These are phyloP conservation scores for Coregonus clupeaformis DNA, from an alignment of 2,113 vertebrate species.

Conservation along the genomic window DNA sequence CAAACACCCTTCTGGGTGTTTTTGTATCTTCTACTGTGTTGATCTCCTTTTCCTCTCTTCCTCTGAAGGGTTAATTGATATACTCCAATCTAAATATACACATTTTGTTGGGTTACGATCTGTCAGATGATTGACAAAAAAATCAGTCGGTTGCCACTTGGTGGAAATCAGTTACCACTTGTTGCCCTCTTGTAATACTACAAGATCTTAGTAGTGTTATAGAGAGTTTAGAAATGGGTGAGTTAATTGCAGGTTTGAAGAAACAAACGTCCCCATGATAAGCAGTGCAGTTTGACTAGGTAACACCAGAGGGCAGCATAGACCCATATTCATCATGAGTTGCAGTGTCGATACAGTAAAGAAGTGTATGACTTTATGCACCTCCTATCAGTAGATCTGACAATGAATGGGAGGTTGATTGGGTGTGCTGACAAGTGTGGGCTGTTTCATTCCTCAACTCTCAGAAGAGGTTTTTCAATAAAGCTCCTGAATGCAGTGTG, in stretches of 20 bases:
- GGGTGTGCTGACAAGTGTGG: background rate
- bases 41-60: background rate
- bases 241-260: background rate
- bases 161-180: no score
- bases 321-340: slow-evolving; percentile 41
- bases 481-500: background rate
- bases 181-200: background rate
- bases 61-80: background rate
- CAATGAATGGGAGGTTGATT: background rate
- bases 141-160: no score
- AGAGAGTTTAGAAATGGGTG: background rate
- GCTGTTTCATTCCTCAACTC: slow-evolving; percentile 3
- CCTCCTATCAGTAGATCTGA: background rate
- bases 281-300: slow-evolving; percentile 23
- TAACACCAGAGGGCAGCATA: slow-evolving; percentile 71
- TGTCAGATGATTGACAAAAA: background rate
- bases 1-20: background rate
- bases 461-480: background rate
- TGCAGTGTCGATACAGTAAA: slow-evolving; percentile 16
- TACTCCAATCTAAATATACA: no score
- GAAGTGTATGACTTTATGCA: background rate
- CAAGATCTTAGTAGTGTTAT: background rate
- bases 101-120: no score
- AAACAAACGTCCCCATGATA: background rate
- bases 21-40: background rate